These are phyloP conservation scores for Willisornis vidua DNA, from an alignment of 2,113 vertebrate genomes.

Conservation along the genomic window DNA sequence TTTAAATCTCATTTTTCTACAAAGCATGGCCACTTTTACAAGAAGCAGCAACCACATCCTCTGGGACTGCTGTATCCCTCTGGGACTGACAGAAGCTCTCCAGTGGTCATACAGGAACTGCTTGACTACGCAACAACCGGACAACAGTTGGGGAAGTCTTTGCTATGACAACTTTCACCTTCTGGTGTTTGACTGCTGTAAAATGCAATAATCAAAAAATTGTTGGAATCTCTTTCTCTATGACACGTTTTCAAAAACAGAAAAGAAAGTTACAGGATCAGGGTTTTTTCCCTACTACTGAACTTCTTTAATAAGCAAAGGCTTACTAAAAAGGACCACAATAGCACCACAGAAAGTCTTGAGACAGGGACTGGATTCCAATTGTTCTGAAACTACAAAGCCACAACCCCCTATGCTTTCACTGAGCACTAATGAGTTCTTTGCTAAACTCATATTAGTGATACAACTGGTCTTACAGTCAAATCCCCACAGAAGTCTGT, in stretches of 20 bases:
- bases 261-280: background rate
- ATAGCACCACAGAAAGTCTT: background rate
- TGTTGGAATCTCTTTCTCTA: background rate
- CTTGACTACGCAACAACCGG: background rate
- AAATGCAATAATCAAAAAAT: background rate
- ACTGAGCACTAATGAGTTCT: background rate
- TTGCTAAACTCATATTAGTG: background rate
- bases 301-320: background rate
- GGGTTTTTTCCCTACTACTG: background rate
- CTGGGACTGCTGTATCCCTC: background rate
- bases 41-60: background rate
- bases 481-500: background rate
- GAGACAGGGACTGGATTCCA: background rate
- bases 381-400: background rate
- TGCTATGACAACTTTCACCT: background rate
- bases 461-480: background rate
- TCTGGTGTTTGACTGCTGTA: background rate
- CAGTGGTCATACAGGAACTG: background rate
- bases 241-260: background rate
- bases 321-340: background rate
- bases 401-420: background rate
- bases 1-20: background rate
- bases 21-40: background rate
- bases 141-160: background rate
- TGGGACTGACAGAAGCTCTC: background rate